Percentiles rank a stretch among this genome's conserved stretches.
Evolutionary conservation across 2,888 invertebrate genomes (phyloP).

Genomic region (Aleiodes leptofemur): DNA sequence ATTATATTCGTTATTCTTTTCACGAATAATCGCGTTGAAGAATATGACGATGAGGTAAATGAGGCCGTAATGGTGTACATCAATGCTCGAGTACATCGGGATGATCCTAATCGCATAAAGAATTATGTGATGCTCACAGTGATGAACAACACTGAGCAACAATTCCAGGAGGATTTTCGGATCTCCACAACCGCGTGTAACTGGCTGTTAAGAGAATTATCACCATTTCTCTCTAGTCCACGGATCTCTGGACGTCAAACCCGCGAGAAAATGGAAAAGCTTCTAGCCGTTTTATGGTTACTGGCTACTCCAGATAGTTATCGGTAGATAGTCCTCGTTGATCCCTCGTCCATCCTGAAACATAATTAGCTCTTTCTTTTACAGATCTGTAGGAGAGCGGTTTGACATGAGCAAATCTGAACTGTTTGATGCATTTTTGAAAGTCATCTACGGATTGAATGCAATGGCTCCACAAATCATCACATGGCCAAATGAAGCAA

Average conservation of each 20-base stretch:
- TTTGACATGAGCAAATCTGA: conserved; percentile 15
- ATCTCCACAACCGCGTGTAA: background rate
- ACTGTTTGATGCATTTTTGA: background rate
- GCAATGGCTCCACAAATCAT: too few relatives aligned
- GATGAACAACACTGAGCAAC: background rate
- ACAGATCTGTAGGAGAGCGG: background rate
- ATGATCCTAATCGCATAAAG: background rate
- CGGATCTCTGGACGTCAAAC: background rate
- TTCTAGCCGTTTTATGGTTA: background rate
- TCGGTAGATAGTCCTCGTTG: background rate
- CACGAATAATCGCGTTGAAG: too few relatives aligned
- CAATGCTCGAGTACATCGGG: background rate
- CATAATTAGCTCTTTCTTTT: background rate
- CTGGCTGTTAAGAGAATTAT: background rate
- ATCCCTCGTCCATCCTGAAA: background rate
- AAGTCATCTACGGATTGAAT: background rate
- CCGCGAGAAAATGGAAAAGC: background rate
- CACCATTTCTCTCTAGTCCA: conserved; percentile 3
- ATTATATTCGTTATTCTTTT: too few relatives aligned
- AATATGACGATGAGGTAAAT: background rate
- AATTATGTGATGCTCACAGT: background rate
- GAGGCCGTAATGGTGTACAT: background rate
- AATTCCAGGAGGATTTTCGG: background rate
- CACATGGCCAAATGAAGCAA: too few relatives aligned
- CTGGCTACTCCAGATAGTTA: background rate